phyloP scores from a whole-genome alignment of 2,113 vertebrate species.

The Engraulis encrasicolus region DNA sequence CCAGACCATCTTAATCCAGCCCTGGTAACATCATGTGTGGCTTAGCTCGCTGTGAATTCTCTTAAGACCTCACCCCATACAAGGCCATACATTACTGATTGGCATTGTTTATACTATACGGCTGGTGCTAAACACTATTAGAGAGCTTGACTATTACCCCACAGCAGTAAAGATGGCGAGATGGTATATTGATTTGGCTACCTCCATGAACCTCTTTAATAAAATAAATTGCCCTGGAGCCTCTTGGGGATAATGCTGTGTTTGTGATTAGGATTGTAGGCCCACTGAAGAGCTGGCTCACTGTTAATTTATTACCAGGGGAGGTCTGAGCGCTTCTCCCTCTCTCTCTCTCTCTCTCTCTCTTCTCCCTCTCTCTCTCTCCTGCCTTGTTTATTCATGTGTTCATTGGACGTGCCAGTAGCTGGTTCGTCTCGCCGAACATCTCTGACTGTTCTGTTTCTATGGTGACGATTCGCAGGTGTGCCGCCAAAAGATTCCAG shows the following conservation, averaged over 20 bases:
- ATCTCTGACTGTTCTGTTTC: neutral
- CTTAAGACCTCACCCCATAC: neutral
- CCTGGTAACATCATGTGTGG: neutral
- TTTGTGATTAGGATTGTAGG: too few relatives aligned
- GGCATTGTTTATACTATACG: neutral
- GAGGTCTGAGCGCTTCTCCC: neutral
- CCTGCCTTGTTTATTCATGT: neutral
- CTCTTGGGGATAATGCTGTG: neutral
- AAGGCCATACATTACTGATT: neutral
- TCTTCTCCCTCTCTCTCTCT: neutral
- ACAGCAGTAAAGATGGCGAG: neutral
- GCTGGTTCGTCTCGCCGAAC: neutral
- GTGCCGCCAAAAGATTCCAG: slow-evolving; percentile 81
- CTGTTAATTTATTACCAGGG: neutral
- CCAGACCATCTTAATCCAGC: too few relatives aligned
- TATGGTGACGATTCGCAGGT: slow-evolving; percentile 63
- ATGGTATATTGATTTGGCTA: neutral
- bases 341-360: neutral
- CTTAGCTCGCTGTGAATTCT: neutral
- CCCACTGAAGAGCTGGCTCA: neutral
- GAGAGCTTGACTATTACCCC: neutral
- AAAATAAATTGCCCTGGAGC: neutral
- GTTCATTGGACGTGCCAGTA: neutral
- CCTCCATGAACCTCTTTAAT: neutral
- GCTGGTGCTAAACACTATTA: neutral